Evolutionary conservation across 2,113 vertebrate genomes (phyloP).

Genomic region (Eclectus roratus): DNA sequence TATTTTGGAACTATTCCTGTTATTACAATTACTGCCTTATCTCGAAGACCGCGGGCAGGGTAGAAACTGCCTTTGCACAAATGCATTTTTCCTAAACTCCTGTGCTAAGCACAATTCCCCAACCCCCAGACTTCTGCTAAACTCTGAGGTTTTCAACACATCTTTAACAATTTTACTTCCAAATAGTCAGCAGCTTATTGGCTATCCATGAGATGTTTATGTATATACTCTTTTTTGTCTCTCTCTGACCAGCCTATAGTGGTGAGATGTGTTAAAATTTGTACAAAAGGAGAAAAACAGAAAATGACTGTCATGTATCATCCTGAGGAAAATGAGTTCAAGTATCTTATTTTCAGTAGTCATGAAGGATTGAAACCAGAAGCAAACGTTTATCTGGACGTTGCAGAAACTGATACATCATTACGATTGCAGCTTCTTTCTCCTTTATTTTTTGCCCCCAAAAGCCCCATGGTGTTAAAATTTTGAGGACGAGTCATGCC

Average conservation of each 20-base stretch:
- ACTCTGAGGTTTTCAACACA: background rate
- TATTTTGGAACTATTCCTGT: background rate
- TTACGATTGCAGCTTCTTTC: background rate
- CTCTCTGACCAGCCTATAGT: background rate
- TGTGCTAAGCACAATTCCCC: background rate
- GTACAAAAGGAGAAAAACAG: background rate
- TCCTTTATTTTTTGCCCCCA: background rate
- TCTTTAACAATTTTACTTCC: background rate
- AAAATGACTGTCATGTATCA: background rate
- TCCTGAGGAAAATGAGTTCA: background rate
- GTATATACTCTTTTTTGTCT: background rate
- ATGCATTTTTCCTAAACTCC: background rate
- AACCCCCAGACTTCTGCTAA: background rate
- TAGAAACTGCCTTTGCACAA: background rate
- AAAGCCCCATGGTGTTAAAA: background rate
- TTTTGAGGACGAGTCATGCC: background rate
- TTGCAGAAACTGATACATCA: background rate
- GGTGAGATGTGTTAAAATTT: background rate
- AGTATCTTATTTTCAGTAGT: background rate
- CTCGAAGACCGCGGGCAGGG: background rate
- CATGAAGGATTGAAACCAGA: constrained; percentile 1
- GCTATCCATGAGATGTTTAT: background rate
- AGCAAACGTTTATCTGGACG: background rate
- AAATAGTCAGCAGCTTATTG: background rate
- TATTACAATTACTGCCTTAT: background rate